Evolutionary conservation across 2,797 vertebrate genomes (phyloP).

Genomic region (Siniperca scherzeri): DNA sequence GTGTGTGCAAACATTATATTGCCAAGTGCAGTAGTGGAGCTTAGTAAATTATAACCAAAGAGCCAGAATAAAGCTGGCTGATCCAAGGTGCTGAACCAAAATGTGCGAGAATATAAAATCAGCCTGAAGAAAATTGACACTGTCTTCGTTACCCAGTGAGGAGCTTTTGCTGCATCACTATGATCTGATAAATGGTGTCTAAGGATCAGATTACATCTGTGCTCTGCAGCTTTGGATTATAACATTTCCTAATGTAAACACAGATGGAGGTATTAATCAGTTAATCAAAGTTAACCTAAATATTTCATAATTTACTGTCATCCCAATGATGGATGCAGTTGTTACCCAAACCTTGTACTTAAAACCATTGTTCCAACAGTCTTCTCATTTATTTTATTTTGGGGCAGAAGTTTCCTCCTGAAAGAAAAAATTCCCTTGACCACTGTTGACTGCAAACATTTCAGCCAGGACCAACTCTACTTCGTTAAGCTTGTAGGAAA

Average conservation of each 20-base stretch:
- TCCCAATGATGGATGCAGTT: conserved; percentile 4
- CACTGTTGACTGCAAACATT: background rate
- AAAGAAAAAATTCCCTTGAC: background rate
- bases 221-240: conserved; percentile 13
- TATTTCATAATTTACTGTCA: background rate
- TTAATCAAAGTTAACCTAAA: background rate
- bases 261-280: conserved; percentile 15
- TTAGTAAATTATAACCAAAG: conserved; percentile 81
- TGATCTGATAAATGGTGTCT: conserved; percentile 1
- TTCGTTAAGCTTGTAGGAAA: background rate
- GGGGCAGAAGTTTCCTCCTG: background rate
- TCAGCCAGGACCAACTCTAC: background rate
- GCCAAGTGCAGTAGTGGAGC: conserved; percentile 59
- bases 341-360: background rate
- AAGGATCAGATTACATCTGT: background rate
- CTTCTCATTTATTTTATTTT: background rate
- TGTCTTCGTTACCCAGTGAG: background rate
- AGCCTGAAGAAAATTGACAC: background rate
- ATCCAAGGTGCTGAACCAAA: conserved; percentile 49
- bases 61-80: conserved; percentile 49
- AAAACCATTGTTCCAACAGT: background rate
- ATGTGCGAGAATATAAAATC: background rate
- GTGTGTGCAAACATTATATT: conserved; percentile 21
- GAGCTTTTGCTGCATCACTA: background rate
- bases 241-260: conserved; percentile 11